These are phyloP conservation scores for Ammospiza nelsoni DNA, from an alignment of 2,113 vertebrate genomes.

Conservation along the genomic window DNA sequence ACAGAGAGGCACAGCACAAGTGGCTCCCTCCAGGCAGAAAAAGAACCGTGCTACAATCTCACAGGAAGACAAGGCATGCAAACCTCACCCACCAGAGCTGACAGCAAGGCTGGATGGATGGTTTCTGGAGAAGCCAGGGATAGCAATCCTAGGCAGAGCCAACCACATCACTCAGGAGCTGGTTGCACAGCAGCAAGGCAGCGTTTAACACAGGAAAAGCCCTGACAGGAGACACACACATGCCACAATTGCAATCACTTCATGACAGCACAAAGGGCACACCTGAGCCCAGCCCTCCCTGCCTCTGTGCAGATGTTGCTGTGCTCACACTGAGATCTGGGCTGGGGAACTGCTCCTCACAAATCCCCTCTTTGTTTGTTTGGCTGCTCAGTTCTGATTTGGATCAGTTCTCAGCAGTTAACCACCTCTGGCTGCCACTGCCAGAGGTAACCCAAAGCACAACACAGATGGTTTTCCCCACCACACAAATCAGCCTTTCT, in stretches of 20 bases:
- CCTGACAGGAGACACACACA: neutral
- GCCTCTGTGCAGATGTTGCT: neutral
- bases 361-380: neutral
- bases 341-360: neutral
- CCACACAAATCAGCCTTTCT: neutral
- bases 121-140: neutral
- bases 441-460: neutral
- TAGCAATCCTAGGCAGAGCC: neutral
- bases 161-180: neutral
- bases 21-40: neutral
- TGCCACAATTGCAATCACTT: fast-evolving
- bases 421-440: neutral
- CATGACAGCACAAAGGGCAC: neutral
- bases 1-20: neutral
- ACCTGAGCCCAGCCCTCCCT: neutral
- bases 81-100: neutral
- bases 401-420: neutral
- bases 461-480: neutral
- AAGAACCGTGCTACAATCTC: neutral
- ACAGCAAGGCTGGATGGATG: neutral
- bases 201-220: neutral
- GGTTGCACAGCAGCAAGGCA: neutral
- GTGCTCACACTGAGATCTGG: neutral
- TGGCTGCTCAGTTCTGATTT: neutral
- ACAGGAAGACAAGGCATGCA: neutral